Evolutionary conservation across 2,797 vertebrate species (phyloP).

Genomic region (Phylloscopus collybita): DNA sequence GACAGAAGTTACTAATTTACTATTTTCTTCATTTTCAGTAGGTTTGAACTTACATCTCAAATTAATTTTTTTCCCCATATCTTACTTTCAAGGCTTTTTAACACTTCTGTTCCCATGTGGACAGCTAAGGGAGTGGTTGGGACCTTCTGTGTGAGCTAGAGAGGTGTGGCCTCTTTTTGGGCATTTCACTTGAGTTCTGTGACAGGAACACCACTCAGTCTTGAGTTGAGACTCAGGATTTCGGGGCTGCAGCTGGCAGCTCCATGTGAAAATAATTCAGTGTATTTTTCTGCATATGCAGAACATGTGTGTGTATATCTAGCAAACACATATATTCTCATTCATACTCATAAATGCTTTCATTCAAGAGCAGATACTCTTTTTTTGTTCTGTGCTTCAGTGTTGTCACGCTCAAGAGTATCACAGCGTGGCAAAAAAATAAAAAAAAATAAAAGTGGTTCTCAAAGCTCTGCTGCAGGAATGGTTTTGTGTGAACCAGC

Average conservation of each 20-base stretch:
- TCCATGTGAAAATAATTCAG: background rate
- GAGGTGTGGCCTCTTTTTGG: background rate
- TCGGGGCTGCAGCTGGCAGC: background rate
- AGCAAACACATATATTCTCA: background rate
- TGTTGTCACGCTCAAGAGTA: background rate
- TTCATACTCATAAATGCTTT: background rate
- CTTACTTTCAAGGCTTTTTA: background rate
- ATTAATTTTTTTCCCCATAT: accelerated
- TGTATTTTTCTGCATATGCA: background rate
- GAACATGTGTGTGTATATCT: background rate
- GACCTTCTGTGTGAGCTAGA: background rate
- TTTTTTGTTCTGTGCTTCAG: background rate
- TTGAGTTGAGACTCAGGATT: background rate
- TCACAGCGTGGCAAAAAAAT: background rate
- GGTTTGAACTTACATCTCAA: background rate
- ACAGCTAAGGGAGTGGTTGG: background rate
- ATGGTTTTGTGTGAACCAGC: background rate
- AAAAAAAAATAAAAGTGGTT: background rate
- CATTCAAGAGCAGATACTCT: background rate
- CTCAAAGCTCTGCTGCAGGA: background rate
- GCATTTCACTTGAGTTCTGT: background rate
- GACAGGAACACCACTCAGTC: background rate
- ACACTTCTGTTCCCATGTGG: background rate
- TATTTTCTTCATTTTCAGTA: background rate
- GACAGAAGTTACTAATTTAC: background rate